Conservation (phyloP, 2,888 invertebrate species). For the Caradrina clavipalpis region DNA sequence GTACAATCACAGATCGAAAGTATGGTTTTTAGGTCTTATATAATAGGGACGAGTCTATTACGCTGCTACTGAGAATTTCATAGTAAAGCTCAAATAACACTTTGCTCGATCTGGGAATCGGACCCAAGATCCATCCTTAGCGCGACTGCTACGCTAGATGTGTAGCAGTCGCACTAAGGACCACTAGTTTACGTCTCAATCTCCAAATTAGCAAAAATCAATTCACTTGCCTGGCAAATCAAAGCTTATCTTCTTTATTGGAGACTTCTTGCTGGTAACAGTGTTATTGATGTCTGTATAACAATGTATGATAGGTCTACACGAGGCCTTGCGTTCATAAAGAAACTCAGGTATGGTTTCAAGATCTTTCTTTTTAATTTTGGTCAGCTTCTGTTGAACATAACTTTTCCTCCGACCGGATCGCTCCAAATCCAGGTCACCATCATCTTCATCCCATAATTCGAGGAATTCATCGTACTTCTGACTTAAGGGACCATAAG, state of each 20-base stretch:
- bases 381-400: neutral
- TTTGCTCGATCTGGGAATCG: no score
- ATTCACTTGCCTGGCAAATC: conserved; percentile 26
- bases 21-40: no score
- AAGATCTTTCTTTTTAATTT: neutral
- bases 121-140: no score
- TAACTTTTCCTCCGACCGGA: neutral
- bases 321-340: neutral
- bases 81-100: no score
- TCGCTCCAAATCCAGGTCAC: conserved; percentile 4
- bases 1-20: no score
- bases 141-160: no score
- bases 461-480: conserved; percentile 34
- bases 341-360: neutral
- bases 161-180: no score
- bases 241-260: conserved; percentile 38
- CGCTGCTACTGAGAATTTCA: no score
- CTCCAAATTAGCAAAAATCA: neutral
- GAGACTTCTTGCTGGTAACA: conserved; percentile 11
- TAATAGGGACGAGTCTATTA: no score
- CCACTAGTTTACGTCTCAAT: no score
- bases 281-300: neutral
- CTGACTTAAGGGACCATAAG: conserved; percentile 10
- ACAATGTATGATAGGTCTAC: conserved; percentile 22
- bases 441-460: conserved; percentile 6